Evolutionary conservation across 2,797 vertebrate genomes (phyloP), one percentile per base, ranked within the genome.

Genomic region (Phrynocephalus vlangalii): DNA sequence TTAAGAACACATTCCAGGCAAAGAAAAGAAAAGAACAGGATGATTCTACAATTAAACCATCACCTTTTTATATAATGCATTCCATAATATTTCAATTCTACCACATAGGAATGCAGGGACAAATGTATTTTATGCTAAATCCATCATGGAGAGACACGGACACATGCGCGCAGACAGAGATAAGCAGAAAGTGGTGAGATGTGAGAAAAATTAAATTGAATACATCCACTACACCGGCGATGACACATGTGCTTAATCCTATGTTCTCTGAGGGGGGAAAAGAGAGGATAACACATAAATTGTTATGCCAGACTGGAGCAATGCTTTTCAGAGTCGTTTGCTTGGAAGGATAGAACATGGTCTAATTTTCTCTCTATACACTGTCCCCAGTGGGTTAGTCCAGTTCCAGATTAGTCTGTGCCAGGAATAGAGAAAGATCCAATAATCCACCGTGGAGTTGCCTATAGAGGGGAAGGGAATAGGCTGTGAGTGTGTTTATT

Each of bases 1-100:
- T 95, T 96, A 96, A 95, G 94, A 94, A 95, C 94, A 93, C 92
- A 91, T 94, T 96, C 91, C 91, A 90, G 91, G 81, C 90, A 91
- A 90, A 92, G 28, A 9, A 20, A 18, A 22, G 20, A 30, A 67
- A 56, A 48, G n/a, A 44, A 68, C 24, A 79, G 56, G 33, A 33
- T 44, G 66, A 86, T 91, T 91, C 93, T 90, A 87, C 88, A 92
- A 85, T 95, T 93, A 91, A 86, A 85, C 93, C 86, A 93, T 95
- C 94, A 95, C 88, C 92, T 89, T n/a, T 90, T 75, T 85, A 50
- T 85, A 50, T 92, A 92, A 83, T 92, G 94, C 93, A 95, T 90
- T 92, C 93, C 92, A 68, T 28, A 90, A 87, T 85, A 84, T 87
- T 94, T 88, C 92, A 87, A 93, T 95, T 91, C 86, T 63, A 60